Evolutionary conservation across 2,888 invertebrate species (phyloP).

Genomic region (Lacanobia oleracea): DNA sequence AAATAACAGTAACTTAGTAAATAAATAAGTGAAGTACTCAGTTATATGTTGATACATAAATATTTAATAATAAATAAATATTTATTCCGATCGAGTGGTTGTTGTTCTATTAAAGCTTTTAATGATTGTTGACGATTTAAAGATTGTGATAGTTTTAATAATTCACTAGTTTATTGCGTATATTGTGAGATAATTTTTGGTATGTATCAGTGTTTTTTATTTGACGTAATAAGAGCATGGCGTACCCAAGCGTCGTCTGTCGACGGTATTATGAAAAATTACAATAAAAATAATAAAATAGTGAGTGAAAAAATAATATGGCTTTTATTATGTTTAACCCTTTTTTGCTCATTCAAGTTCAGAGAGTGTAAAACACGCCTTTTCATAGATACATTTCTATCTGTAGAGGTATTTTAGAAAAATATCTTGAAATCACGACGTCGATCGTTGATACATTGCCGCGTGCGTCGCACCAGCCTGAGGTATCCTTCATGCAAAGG

Average conservation of each 20-base stretch:
- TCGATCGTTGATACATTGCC: too few species aligned
- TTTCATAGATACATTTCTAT: too few species aligned
- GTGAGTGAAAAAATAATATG: slow-evolving; percentile 77
- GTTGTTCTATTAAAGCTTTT: slow-evolving; percentile 86
- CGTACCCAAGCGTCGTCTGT: slow-evolving; percentile 76
- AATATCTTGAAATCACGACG: too few species aligned
- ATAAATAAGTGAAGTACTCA: slow-evolving; percentile 30
- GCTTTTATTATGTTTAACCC: slow-evolving; percentile 62
- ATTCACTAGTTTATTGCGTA: slow-evolving; percentile 73
- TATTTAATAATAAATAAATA: slow-evolving; percentile 46
- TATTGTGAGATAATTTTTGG: slow-evolving; percentile 69
- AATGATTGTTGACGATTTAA: slow-evolving; percentile 84
- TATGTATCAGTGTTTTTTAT: slow-evolving; percentile 72
- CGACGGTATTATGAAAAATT: slow-evolving; percentile 89
- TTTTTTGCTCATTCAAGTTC: too few species aligned
- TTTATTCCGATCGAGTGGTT: slow-evolving; percentile 67
- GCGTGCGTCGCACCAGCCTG: too few species aligned
- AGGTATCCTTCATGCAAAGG: too few species aligned
- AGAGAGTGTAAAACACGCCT: too few species aligned
- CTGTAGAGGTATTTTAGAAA: too few species aligned
- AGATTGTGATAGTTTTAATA: slow-evolving; percentile 75
- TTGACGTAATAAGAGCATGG: slow-evolving; percentile 77
- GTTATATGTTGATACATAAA: slow-evolving; percentile 46
- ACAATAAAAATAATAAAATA: slow-evolving; percentile 90
- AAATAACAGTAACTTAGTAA: slow-evolving; percentile 14